Evolutionary conservation across 2,888 invertebrate species (phyloP).

Genomic region (Hololepta plana): DNA sequence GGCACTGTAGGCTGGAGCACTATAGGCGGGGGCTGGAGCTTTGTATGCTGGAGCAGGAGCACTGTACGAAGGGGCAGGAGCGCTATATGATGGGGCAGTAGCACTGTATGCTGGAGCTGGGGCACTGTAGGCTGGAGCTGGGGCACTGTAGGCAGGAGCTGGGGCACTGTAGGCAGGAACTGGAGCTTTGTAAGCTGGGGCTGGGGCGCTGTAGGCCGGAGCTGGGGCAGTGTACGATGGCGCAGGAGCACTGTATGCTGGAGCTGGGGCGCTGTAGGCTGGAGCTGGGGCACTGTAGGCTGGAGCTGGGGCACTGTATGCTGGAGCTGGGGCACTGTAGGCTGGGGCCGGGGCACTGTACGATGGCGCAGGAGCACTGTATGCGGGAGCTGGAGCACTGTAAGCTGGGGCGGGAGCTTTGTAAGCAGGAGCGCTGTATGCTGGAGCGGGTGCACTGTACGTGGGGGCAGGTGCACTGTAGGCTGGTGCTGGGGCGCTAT

Average conservation of each 20-base stretch:
- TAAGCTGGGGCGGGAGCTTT: slow-evolving; percentile 7
- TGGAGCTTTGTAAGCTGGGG: slow-evolving; percentile 8
- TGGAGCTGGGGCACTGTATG: no score
- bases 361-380: slow-evolving; percentile 11
- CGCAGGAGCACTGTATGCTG: slow-evolving; percentile 9
- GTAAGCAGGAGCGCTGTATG: slow-evolving; percentile 5
- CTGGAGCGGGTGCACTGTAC: slow-evolving; percentile 6
- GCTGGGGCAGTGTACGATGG: slow-evolving; percentile 11
- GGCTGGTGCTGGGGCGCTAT: slow-evolving; percentile 6
- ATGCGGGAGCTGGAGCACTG: slow-evolving; percentile 6
- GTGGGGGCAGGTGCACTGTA: slow-evolving; percentile 7
- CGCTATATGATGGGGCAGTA: slow-evolving; percentile 1
- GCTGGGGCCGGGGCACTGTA: slow-evolving; percentile 10
- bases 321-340: slow-evolving; percentile 11
- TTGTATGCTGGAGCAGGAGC: slow-evolving; percentile 7
- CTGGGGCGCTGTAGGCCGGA: slow-evolving; percentile 10
- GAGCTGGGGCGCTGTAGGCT: slow-evolving; percentile 5
- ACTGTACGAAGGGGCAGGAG: slow-evolving; percentile 7
- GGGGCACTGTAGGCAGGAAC: slow-evolving; percentile 10
- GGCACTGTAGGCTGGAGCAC: background rate
- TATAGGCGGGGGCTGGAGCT: slow-evolving; percentile 4
- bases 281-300: slow-evolving; percentile 8
- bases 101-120: slow-evolving; percentile 9
- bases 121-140: slow-evolving; percentile 10
- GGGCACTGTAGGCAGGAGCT: slow-evolving; percentile 10